Evolutionary conservation across 2,797 vertebrate species (phyloP), one percentile per base, ranked within the genome.

Genomic region (Okamejei kenojei): DNA sequence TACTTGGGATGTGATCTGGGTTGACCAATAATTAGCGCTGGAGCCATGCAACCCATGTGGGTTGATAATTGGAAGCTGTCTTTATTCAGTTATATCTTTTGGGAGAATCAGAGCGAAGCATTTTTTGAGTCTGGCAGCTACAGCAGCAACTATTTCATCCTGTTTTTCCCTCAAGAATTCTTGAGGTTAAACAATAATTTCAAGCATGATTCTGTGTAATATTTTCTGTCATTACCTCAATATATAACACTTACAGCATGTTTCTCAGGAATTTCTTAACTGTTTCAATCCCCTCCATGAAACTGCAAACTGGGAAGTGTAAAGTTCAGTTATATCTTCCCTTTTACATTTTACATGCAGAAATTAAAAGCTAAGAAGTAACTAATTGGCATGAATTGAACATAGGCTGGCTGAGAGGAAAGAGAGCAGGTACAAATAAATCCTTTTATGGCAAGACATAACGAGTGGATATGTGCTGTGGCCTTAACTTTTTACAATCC

Each of bases 101-200:
- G 54, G 81, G 81, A 84, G 26, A 61, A 17, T 63, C 32, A n/a
- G 58, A 29, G 26, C 15, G 58, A n/a, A 86, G 58, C 23, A 11
- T 11, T 86, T 45, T 86, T 11, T n/a, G 58, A 29, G 58, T 86
- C 58, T 63, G 82, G 13, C 82, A 32, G 82, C 29, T n/a, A 0
- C 0, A 86, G 58, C 26, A 21, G 80, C 38, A 81, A 45, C 45
- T 23, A 86, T 32, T 58, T 86, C 58, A 63, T 86, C 26, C 82
- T 86, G 15, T 26, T 17, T 63, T n/a, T 11, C 80, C 58, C 26
- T 63, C 29, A 17, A 63, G 82, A 32, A 86, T 63, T 63, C 58
- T 61, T 86, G 82, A 86, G 58, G 54, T 61, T 11, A 84, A 84
- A n/a, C 54, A 84, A 84, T 61, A 61, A 84, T 61, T n/a, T 84